Evolutionary conservation across 64 coral and sea anemone genomes (phyloP), one percentile per base, ranked within the genome.

Genomic region (Anthopleura sola): DNA sequence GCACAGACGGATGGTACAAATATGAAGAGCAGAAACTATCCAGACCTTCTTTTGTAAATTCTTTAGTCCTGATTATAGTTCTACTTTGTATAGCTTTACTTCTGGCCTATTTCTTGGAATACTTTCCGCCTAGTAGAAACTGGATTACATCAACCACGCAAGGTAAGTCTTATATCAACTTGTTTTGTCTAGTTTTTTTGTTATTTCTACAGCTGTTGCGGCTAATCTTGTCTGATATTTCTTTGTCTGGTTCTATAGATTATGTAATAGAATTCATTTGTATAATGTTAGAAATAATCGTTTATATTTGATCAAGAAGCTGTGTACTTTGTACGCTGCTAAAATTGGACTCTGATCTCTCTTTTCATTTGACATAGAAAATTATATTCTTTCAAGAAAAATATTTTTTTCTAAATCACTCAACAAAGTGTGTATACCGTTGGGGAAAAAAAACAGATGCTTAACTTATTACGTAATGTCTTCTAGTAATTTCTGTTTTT

Each of bases 131-230:
- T 2, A 79, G 24, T 38, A 48, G 24, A 44, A 44, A 79, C 3
- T 38, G 76, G 44, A 79, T 79, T 24, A 79, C 76, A 14, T 79
- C 39, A 71, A 71, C 66, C 0, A 71, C 26, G 28, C 66, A 71
- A 29, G 66, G 66, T 71, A 71, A 44, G n/a, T n/a, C n/a, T 28
- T 24, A 28, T 26, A 17, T 2, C 2, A 0, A 17, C 11, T 32
- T 71, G 66, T 71, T 71, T 71, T 71, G 66, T 71, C 66, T 71
- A 71, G 28, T 15, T 71, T 71, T 71, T 5, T 71, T 71, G 23
- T 71, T 71, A 71, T 6, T 71, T 34, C 29, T 32, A 29, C 66
- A 71, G 66, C 8, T 71, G 58, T 62, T 62, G 66, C 18, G 32
- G 66, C 28, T 69, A 28, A 31, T 69, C 64, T 13, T 31, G 64